Base-by-base conservation (phyloP, 2,888 invertebrate genomes). In the Drosophila quinaria region DNA sequence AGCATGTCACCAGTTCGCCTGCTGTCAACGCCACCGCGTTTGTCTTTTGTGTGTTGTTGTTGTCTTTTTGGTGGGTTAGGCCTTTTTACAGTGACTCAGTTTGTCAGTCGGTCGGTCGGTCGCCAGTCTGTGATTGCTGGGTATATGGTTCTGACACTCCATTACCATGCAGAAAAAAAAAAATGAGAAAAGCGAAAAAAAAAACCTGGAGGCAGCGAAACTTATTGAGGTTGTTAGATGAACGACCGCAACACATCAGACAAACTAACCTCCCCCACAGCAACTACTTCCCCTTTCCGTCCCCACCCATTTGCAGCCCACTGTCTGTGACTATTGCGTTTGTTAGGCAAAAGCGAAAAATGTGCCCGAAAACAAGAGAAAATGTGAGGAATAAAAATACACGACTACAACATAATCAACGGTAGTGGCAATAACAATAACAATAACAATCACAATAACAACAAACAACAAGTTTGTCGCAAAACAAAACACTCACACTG, bases 141-240 rank as follows among this genome's bases (percentile, higher is more conserved):
- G 47, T 59, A 41, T 63, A 50, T 73, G 74, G 41, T 63, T 55
- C 64, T 64, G 74, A 55, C 69, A 74, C 71, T 80, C 81, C 81
- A 78, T 80, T 80, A 83, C 74, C 71, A 83, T 74, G 8, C 37
- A 25, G n/a, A 37, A 11, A 41, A 74, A 11, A 41, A 74, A 52
- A 67, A 56, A 62, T 37, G 59, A 65, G 49, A 65, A 62, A 64
- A 42, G 52, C 56, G 37, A 44, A 64, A 54, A 47, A 60, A 63
- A 60, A 56, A 37, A 66, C 22, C 50, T 15, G 37, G 58, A 73
- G 81, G 72, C 81, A 79, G 82, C 80, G 70, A 81, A 76, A 79
- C 68, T 64, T 81, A 81, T 81, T 81, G 81, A 84, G 81, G 81
- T 81, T 81, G 81, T 81, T 81, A 74, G 81, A 81, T 81, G 85